Percentiles rank a stretch among this genome's conserved stretches.
phyloP scores from a whole-genome alignment of 2,113 vertebrate genomes.

The Cacatua alba region DNA sequence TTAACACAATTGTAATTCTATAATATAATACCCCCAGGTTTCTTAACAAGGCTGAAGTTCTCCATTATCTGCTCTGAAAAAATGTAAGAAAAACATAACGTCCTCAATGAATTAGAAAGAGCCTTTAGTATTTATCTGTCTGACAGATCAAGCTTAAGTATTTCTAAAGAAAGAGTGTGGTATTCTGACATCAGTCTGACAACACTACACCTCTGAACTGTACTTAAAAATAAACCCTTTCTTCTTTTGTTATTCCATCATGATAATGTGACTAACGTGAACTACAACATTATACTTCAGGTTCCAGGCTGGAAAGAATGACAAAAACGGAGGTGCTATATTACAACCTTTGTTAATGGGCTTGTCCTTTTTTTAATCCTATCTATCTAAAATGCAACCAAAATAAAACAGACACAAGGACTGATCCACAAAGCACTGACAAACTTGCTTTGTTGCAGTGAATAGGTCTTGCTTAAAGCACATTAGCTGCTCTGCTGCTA shows the following conservation, averaged over 20 bases:
- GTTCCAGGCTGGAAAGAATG: slow-evolving; percentile 21
- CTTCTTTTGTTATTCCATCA: slow-evolving; percentile 61
- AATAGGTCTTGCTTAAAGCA: background rate
- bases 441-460: background rate
- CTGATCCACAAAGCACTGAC: background rate
- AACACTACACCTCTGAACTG: slow-evolving; percentile 67
- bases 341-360: background rate
- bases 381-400: background rate
- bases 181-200: slow-evolving; percentile 69
- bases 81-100: slow-evolving; percentile 44
- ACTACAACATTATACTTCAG: slow-evolving; percentile 37
- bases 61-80: slow-evolving; percentile 51
- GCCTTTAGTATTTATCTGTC: slow-evolving; percentile 67
- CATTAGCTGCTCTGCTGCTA: background rate
- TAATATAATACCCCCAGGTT: slow-evolving; percentile 26
- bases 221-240: slow-evolving; percentile 57
- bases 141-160: slow-evolving; percentile 67
- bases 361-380: background rate
- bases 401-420: background rate
- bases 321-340: background rate
- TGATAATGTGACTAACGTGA: slow-evolving; percentile 50
- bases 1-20: background rate
- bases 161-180: slow-evolving; percentile 36
- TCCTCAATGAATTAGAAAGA: slow-evolving; percentile 53
- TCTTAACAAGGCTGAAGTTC: slow-evolving; percentile 66